Percentiles rank a stretch among this genome's conserved stretches.
Conservation (phyloP, 1,140 invertebrate genomes). For the Holotrichia oblita region DNA sequence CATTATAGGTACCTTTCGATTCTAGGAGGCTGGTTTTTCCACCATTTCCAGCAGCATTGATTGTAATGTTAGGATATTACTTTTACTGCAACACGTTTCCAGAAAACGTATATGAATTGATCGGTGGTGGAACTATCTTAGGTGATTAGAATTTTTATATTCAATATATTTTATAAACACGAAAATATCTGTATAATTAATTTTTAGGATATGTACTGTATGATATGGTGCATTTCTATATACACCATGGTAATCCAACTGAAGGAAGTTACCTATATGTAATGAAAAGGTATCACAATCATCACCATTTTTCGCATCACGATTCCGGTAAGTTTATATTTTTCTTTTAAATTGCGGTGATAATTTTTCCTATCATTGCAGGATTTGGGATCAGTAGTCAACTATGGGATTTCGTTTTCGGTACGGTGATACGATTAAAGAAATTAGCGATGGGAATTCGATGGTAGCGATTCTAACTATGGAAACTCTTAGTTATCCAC, state of each 20-base stretch:
- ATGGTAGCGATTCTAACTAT: conserved; percentile 49
- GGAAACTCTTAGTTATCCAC: no score
- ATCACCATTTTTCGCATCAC: conserved; percentile 80
- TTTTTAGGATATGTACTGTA: conserved; percentile 74
- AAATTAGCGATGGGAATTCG: conserved; percentile 56
- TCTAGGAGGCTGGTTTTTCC: conserved; percentile 74
- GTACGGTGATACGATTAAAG: conserved; percentile 66
- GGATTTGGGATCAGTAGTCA: conserved; percentile 77
- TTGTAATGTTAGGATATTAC: conserved; percentile 65
- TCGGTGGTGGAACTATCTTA: conserved; percentile 66
- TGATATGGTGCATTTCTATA: conserved; percentile 80
- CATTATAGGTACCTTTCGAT: conserved; percentile 73
- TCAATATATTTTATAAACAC: no score
- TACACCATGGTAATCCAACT: conserved; percentile 74
- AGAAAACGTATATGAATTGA: conserved; percentile 53
- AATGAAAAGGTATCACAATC: conserved; percentile 81
- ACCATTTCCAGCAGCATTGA: conserved; percentile 68
- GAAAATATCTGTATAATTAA: not conserved
- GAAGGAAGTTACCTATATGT: conserved; percentile 71
- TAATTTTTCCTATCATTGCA: conserved; percentile 58
- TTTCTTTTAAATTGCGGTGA: conserved; percentile 17
- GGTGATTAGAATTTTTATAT: conserved; percentile 62
- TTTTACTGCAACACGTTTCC: conserved; percentile 61
- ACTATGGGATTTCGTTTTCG: conserved; percentile 75
- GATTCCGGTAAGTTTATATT: conserved; percentile 67